Evolutionary conservation across 2,888 invertebrate genomes (phyloP), one percentile per base, ranked within the genome.

Genomic region (Tuberolachnus salignus): DNA sequence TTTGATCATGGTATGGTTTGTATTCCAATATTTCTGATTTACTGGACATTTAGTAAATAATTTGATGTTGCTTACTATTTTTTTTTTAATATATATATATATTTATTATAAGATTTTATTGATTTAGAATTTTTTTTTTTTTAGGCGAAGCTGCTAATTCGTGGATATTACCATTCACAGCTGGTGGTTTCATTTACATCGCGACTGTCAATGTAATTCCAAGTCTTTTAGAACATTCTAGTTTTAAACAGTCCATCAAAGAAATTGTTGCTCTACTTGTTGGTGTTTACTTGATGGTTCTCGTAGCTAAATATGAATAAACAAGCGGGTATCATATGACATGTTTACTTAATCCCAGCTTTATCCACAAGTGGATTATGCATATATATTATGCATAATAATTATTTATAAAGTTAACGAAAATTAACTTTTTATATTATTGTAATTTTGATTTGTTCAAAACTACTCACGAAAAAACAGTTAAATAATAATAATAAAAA

Each of bases 101-200:
- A 34, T 3, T 34, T 34, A 4, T 19, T 19, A 19, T n/a, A n/a
- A n/a, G 16, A 0, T 19, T 53, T 13, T 46, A 46, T 46, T 10
- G 2, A 51, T 51, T 51, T 51, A n/a, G 16, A n/a, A 19, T 53
- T n/a, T 11, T 21, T 80, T 81, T 34, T 46, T 59, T 81, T 81
- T 61, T 26, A 82, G 59, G 88, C 84, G 91, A 91, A 80, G 86
- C 92, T 81, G 92, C 94, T 1, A 91, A 93, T 13, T 89, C 91
- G 9, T 95, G 97, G 90, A 94, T 99, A 74, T 87, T 99, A 80
- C 98, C 99, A 16, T 98, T 99, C 84, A 98, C 98, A 34, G 98
- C 98, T 61, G 98, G 96, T 82, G 97, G 99, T n/a, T 99, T 99
- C 85, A 99, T 99, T 85, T 99, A 99, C 86, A 98, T 99, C 84